Conservation (phyloP, 2,797 vertebrate genomes). For the Peromyscus attwateri region DNA sequence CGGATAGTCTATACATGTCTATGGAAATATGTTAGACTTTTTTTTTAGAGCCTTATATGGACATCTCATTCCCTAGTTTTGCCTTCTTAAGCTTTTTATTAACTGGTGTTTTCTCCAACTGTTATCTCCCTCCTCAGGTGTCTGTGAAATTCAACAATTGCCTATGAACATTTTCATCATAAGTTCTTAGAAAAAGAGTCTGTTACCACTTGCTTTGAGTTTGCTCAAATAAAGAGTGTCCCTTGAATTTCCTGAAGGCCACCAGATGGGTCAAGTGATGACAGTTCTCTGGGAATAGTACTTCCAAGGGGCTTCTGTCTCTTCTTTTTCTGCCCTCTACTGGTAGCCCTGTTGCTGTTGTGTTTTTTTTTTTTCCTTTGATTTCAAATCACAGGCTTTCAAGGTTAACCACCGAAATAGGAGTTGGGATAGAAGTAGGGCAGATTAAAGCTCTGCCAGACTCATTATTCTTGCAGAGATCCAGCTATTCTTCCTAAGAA, state of each 20-base stretch:
- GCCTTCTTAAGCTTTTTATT: conserved; percentile 38
- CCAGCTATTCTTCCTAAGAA: conserved; percentile 57
- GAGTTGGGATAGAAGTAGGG: neutral
- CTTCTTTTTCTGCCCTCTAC: conserved; percentile 1
- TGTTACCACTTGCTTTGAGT: conserved; percentile 40
- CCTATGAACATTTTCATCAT: conserved; percentile 42
- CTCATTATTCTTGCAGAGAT: conserved; percentile 51
- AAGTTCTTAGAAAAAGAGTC: neutral
- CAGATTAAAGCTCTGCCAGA: conserved; percentile 48
- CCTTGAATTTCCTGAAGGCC: conserved; percentile 26
- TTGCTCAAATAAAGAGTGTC: conserved; percentile 38
- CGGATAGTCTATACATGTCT: neutral
- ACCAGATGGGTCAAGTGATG: neutral
- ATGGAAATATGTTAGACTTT: conserved; percentile 12
- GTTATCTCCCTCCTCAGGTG: neutral
- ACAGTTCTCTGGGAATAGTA: neutral
- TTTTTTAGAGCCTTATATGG: neutral
- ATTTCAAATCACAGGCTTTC: conserved; percentile 26
- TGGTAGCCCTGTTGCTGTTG: neutral
- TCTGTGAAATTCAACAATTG: conserved; percentile 35
- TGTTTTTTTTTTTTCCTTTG: neutral
- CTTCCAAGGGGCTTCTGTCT: neutral
- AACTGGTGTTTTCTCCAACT: conserved; percentile 19
- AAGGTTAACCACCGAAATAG: conserved; percentile 15
- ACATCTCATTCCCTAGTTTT: conserved; percentile 37